These are phyloP conservation scores for Mixornis gularis DNA, from an alignment of 2,113 vertebrate genomes.

Conservation along the genomic window DNA sequence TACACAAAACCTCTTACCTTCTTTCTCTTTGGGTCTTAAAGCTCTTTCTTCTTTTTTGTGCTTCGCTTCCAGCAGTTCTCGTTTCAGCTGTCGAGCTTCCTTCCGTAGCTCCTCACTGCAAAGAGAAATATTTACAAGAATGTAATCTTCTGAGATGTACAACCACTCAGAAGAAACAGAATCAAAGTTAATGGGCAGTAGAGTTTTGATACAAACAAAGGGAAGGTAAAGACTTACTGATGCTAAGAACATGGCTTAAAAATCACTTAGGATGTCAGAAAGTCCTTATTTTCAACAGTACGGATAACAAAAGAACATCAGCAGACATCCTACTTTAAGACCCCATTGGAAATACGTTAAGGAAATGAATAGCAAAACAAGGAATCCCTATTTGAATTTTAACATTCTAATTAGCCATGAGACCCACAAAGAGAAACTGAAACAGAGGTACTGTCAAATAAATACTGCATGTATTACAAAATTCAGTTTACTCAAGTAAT, in stretches of 20 bases:
- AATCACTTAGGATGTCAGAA: background rate
- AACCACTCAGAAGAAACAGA: constrained; percentile 15
- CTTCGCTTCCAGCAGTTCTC: constrained; percentile 90
- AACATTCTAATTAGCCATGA: background rate
- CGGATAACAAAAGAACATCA: background rate
- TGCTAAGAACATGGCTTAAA: background rate
- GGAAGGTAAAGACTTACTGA: background rate
- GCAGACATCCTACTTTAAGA: background rate
- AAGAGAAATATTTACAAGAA: constrained; percentile 49
- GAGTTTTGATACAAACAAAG: constrained; percentile 27
- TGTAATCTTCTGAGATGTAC: constrained; percentile 8
- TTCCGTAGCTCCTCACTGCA: constrained; percentile 90
- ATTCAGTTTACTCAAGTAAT: background rate
- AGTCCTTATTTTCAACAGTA: background rate
- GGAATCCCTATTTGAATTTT: background rate
- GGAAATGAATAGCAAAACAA: background rate
- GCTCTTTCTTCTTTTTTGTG: constrained; percentile 80
- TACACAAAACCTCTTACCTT: constrained; percentile 69
- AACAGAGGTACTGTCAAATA: background rate
- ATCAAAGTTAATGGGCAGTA: constrained; percentile 8
- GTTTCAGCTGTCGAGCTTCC: constrained; percentile 90
- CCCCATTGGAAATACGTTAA: background rate
- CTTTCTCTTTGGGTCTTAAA: constrained; percentile 70
- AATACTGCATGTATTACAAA: background rate
- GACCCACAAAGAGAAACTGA: background rate